Percentiles rank a stretch among this genome's conserved stretches.
These are phyloP conservation scores for Archaeoteleia sp. DNA, from an alignment of 2,888 invertebrate species.

Conservation along the genomic window DNA sequence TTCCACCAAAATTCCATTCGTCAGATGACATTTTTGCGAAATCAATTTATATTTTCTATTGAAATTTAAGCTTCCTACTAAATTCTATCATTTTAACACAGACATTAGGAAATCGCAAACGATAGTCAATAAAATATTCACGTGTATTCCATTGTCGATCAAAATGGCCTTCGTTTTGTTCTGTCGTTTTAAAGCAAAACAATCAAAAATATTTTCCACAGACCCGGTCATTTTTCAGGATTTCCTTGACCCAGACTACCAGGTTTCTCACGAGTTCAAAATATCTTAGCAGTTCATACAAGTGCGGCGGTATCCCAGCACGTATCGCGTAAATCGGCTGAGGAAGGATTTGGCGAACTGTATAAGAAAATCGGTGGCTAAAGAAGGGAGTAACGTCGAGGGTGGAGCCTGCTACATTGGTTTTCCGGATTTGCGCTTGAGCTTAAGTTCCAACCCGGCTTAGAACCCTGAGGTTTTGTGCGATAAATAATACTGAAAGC, in stretches of 20 bases:
- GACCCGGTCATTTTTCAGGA: conserved; percentile 4
- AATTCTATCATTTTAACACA: no score
- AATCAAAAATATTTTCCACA: conserved; percentile 5
- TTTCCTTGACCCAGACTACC: conserved; percentile 17
- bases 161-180: no score
- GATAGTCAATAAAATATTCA: no score
- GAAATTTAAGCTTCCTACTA: no score
- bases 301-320: conserved; percentile 41
- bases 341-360: conserved; percentile 59
- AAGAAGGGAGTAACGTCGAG: conserved; percentile 45
- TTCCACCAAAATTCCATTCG: no score
- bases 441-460: conserved; percentile 37
- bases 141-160: no score
- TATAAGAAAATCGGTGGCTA: conserved; percentile 43
- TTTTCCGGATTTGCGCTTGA: conserved; percentile 55
- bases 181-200: conserved; percentile 14
- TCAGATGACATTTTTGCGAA: no score
- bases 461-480: conserved; percentile 19
- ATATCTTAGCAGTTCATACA: conserved; percentile 41
- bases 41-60: no score
- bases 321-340: conserved; percentile 36
- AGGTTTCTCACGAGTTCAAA: conserved; percentile 15
- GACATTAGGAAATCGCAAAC: no score
- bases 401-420: conserved; percentile 58
- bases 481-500: conserved; percentile 67